A percentile compares a stretch with the other conserved stretches of the same genome.
Evolutionary conservation across 1,140 invertebrate genomes (phyloP).

Genomic region (Zelostemma sp.): DNA sequence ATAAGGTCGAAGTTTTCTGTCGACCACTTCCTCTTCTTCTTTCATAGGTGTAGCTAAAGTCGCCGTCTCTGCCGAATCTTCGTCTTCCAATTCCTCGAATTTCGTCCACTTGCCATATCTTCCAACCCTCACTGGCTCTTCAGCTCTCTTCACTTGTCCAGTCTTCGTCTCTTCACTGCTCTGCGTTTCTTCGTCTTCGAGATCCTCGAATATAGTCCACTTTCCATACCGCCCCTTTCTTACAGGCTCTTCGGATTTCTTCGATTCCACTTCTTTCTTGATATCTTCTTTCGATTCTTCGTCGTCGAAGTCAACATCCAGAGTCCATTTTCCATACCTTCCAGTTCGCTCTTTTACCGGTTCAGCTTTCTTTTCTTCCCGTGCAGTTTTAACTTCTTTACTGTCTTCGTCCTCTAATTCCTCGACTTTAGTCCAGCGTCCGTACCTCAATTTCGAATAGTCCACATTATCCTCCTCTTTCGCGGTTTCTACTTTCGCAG

Average conservation of each 20-base stretch:
- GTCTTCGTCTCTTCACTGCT: neutral
- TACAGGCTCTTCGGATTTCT: conserved; percentile 12
- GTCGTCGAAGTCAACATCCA: neutral
- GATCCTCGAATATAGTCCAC: conserved; percentile 37
- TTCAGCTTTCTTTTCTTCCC: neutral
- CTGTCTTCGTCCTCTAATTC: conserved; percentile 61
- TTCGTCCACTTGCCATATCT: conserved; percentile 40
- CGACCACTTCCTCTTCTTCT: conserved; percentile 20
- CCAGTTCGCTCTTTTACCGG: neutral
- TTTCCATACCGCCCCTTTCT: conserved; percentile 33
- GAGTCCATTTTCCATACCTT: conserved; percentile 7
- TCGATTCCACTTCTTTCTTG: conserved; percentile 16
- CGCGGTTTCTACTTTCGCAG: neutral
- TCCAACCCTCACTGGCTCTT: conserved; percentile 25
- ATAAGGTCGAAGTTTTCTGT: conserved; percentile 31
- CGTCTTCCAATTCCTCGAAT: conserved; percentile 56
- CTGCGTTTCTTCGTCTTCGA: conserved; percentile 27
- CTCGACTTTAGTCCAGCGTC: conserved; percentile 42
- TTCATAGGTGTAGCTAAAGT: conserved; percentile 8
- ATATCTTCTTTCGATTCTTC: conserved; percentile 18
- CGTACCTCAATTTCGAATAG: conserved; percentile 15
- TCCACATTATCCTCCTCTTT: neutral
- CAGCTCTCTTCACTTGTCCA: conserved; percentile 28
- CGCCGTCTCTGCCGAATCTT: conserved; percentile 46
- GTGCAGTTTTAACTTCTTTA: neutral